Base-by-base conservation (phyloP, 2,113 vertebrate genomes). In the Notarius lentiginosus region DNA sequence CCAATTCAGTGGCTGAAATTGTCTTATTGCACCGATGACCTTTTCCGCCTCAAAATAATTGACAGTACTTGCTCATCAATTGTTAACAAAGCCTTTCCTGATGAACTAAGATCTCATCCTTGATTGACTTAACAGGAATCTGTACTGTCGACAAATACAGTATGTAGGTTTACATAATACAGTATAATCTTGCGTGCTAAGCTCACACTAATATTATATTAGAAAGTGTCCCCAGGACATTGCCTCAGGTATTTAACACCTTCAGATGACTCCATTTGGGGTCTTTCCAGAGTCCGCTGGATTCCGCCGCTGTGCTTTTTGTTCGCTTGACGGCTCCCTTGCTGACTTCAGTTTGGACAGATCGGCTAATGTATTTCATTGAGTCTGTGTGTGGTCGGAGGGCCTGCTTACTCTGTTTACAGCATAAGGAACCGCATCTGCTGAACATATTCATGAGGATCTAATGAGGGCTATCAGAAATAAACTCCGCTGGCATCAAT, bases 391-490 rank as follows among this genome's bases (percentile, higher is more conserved):
- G 86, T 76, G 73, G 51, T 84, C 61, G 7, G 12, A 56, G 20
- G 47, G 70, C 49, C 72, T 30, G 79, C 65, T 86, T 60, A 80
- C 61, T 47, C 65, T 72, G 70, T 83, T 83, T 72, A 68, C 86
- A 83, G 49, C 73, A 79, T n/a, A 82, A 76, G 70, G 80, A 47
- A 72, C 72, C 15, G 14, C 72, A 56, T 84, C 82, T 87, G 82
- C 82, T 68, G n/a, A 79, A 56, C 81, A 79, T 79, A 77, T 83
- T 87, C 72, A 87, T 68, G 86, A 84, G 58, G 56, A 79, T 79
- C 73, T 87, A 87, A 87, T 79, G 86, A 79, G 72, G 49, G 49
- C 81, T 76, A 77, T 66, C 81, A 56, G 58, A 87, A 47, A 77
- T 79, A 79, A 76, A 66, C 81, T 66, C 82, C 20, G 53, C 60